phyloP scores from a whole-genome alignment of 2,113 vertebrate genomes.

The Hypomesus transpacificus region DNA sequence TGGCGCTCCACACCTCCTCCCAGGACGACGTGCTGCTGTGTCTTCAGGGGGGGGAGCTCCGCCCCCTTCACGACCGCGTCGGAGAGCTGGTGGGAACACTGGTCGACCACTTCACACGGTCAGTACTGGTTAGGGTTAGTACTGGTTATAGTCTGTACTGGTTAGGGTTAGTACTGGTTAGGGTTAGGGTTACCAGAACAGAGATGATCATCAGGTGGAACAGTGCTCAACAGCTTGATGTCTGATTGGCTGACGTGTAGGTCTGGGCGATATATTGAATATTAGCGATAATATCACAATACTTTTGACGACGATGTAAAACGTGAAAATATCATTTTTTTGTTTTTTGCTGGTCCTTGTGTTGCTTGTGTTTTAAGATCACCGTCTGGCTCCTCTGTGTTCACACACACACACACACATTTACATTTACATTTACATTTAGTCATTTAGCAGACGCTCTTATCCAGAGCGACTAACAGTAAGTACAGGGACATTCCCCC shows the following conservation, averaged over 20 bases:
- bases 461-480: too few species aligned
- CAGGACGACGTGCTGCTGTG: conserved; percentile 81
- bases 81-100: conserved; percentile 88
- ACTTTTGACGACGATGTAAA: not conserved
- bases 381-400: too few species aligned
- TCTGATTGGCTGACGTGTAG: not conserved
- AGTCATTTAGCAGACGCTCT: too few species aligned
- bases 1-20: conserved; percentile 77
- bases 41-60: conserved; percentile 74
- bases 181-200: too few species aligned
- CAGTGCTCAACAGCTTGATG: too few species aligned
- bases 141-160: not conserved
- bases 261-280: not conserved
- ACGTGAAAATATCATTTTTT: not conserved
- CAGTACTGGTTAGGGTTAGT: conserved; percentile 62
- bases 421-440: too few species aligned
- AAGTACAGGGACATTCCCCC: too few species aligned
- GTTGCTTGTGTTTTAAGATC: too few species aligned
- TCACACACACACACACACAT: not conserved
- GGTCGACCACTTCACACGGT: conserved; percentile 81
- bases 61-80: conserved; percentile 74
- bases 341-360: not conserved
- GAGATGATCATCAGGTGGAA: too few species aligned
- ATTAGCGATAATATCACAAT: too few species aligned
- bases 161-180: too few species aligned